phyloP scores from a whole-genome alignment of 1,140 invertebrate species.

The Artemia franciscana region DNA sequence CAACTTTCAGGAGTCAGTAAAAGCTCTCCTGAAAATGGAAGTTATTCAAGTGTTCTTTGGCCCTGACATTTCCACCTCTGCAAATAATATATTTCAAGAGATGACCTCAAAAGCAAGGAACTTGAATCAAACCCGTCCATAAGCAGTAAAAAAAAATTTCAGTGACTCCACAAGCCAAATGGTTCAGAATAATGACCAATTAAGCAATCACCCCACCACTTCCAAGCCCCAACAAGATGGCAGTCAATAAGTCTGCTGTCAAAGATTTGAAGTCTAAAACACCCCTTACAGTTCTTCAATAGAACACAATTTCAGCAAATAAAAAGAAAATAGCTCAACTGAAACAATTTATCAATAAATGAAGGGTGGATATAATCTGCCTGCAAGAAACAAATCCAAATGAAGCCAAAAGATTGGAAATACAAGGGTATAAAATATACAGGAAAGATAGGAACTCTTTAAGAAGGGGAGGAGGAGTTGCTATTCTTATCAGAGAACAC shows the following conservation, averaged over 20 bases:
- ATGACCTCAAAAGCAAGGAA: background rate
- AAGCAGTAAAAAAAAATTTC: background rate
- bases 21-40: background rate
- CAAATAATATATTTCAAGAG: background rate
- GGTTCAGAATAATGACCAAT: background rate
- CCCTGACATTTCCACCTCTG: background rate
- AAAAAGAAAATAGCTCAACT: background rate
- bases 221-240: background rate
- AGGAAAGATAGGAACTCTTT: background rate
- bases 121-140: background rate
- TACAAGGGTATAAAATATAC: background rate
- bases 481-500: background rate
- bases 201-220: background rate
- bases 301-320: background rate
- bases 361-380: background rate
- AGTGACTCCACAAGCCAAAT: background rate
- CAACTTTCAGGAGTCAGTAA: background rate
- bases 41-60: background rate
- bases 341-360: background rate
- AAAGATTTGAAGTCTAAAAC: background rate
- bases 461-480: background rate
- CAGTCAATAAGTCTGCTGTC: background rate
- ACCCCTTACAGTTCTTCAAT: background rate
- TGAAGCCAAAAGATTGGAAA: background rate
- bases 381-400: background rate